Evolutionary conservation across 2,888 invertebrate genomes (phyloP), one percentile per base, ranked within the genome.

Genomic region (Copidosoma aretas): DNA sequence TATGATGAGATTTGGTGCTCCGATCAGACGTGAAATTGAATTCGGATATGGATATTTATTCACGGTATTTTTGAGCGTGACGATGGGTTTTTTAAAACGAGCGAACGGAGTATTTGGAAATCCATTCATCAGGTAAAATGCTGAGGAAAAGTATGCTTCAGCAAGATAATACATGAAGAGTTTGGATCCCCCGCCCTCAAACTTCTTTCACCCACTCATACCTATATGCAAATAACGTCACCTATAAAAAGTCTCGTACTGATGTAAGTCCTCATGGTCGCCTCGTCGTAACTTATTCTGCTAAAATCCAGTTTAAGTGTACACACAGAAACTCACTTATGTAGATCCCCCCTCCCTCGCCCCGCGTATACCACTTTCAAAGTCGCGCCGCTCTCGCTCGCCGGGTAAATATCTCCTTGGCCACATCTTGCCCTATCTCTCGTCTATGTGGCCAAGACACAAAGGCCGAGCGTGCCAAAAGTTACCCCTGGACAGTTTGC

Each of bases 401-500:
- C 32, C 8, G 8, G 32, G 4, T 3, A 32, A 32, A 32, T 32
- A 32, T 32, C 32, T 32, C 32, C 32, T 32, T 32, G 32, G 32
- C 32, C 32, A 32, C 32, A 32, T 32, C 32, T 32, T 77, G 77
- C 76, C 82, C 82, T 82, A 83, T 82, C 83, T 82, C 19, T 15
- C n/a, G 41, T 32, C 46, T 19, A 12, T 10, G 21, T 15, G 53
- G 59, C 15, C 4, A 41, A n/a, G 25, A 57, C 17, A 62, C 59
- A 68, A 68, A 66, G 63, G 41, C 61, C 51, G 43, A 12, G 57
- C 75, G 73, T 74, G 71, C 79, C 77, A 77, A 78, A 79, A 80
- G 81, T 79, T 82, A 81, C 80, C 80, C 79, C 79, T 78, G 83
- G 82, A 82, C 83, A 83, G 82, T 82, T 83, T 81, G 78, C 80